A percentile compares a stretch with the other conserved stretches of the same genome.
Conservation (phyloP, 2,797 vertebrate species). For the Ibycter americanus region DNA sequence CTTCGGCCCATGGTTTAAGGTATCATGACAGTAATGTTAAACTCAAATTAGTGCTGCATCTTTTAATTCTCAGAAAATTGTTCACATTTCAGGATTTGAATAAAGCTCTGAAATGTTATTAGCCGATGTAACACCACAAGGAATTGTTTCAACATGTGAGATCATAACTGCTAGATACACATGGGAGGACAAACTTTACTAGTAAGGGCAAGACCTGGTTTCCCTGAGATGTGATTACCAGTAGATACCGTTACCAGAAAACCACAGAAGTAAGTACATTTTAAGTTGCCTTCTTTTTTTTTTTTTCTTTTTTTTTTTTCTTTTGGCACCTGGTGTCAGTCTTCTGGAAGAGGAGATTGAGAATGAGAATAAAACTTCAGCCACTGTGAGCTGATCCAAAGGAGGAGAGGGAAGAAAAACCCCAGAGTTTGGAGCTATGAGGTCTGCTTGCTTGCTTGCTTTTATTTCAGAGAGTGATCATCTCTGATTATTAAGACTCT, state of each 20-base stretch:
- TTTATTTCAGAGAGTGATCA: background rate
- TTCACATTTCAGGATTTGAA: background rate
- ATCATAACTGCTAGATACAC: background rate
- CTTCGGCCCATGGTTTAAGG: background rate
- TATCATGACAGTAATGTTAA: rapidly evolving
- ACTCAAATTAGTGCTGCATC: background rate
- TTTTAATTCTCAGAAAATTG: background rate
- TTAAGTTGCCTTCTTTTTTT: background rate
- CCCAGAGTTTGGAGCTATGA: too few species aligned
- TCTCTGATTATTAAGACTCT: background rate
- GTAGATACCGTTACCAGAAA: background rate
- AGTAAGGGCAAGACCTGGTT: background rate
- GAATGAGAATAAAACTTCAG: background rate
- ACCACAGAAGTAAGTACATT: background rate
- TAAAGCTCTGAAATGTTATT: background rate
- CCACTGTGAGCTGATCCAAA: background rate
- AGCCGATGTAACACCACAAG: background rate
- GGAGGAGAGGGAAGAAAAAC: background rate
- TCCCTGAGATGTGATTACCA: background rate
- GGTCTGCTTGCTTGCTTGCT: background rate
- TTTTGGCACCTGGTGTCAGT: background rate
- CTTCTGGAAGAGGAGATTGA: background rate
- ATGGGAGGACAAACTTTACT: background rate
- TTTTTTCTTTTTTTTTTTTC: background rate
- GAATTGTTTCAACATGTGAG: background rate